These are phyloP conservation scores for Malurus alboscapulatus DNA, from an alignment of 2,113 vertebrate genomes.

Conservation along the genomic window DNA sequence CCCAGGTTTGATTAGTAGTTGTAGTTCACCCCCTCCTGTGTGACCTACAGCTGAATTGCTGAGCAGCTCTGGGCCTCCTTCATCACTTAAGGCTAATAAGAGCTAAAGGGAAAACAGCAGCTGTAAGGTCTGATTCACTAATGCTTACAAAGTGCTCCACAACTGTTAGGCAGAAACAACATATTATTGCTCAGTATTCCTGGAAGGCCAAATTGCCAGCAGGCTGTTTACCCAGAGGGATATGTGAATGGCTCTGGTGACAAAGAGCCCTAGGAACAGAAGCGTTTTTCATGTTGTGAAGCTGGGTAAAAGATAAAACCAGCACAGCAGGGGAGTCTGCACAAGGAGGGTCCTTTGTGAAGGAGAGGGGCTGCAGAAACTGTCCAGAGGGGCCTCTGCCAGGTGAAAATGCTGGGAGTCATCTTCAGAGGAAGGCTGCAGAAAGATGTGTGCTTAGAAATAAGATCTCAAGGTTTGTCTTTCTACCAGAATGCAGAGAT, in stretches of 20 bases:
- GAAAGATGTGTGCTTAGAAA: not conserved
- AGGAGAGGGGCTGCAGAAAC: not conserved
- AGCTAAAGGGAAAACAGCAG: not conserved
- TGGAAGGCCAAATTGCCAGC: constrained; percentile 18
- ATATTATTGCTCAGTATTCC: constrained; percentile 18
- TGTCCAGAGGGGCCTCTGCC: not conserved
- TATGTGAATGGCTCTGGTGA: not conserved
- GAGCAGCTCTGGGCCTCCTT: not conserved
- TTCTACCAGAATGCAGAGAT: not conserved
- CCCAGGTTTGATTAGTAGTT: not conserved
- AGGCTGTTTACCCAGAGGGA: constrained; percentile 33
- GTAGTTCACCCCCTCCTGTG: not conserved
- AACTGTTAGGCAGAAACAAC: not conserved
- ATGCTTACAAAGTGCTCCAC: not conserved
- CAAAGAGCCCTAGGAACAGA: not conserved
- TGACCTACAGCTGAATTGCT: not conserved
- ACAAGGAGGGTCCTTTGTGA: not conserved
- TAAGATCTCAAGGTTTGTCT: not conserved
- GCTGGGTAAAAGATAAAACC: not conserved
- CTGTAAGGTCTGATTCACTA: constrained; percentile 8
- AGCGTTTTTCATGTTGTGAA: not conserved
- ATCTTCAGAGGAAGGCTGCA: not conserved
- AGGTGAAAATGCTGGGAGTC: not conserved
- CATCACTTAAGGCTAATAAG: not conserved
- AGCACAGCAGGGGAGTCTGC: not conserved